Conservation (phyloP, 2,888 invertebrate species). For the Lithodes maja region DNA sequence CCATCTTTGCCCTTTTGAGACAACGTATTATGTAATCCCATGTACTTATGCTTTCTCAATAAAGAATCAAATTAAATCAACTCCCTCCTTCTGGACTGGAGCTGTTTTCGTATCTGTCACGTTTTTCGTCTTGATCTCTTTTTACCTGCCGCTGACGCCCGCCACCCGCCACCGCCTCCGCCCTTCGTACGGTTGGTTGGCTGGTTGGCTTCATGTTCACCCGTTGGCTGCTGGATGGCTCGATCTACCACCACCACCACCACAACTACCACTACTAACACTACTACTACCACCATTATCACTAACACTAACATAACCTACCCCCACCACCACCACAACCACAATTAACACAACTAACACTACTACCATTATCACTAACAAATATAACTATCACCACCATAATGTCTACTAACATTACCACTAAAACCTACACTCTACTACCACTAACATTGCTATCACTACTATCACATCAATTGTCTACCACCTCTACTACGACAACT, state of each 20-base stretch:
- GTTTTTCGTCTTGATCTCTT: conserved; percentile 69
- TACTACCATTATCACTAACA: conserved; percentile 17
- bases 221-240: conserved; percentile 68
- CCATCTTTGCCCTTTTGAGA: too few relatives aligned
- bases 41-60: too few relatives aligned
- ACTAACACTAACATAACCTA: conserved; percentile 18
- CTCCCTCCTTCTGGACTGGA: conserved; percentile 67
- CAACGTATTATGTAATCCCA: too few relatives aligned
- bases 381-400: conserved; percentile 3
- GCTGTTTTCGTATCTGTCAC: conserved; percentile 67
- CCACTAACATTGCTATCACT: conserved; percentile 8
- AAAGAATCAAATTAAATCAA: not conserved
- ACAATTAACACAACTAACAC: not conserved
- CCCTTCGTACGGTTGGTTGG: conserved; percentile 65
- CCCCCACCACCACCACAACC: conserved; percentile 19
- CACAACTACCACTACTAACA: conserved; percentile 35
- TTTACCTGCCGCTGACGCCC: conserved; percentile 67
- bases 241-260: conserved; percentile 68
- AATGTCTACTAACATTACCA: not conserved
- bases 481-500: conserved; percentile 9
- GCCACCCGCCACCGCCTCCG: conserved; percentile 59
- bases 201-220: conserved; percentile 55
- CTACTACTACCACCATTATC: conserved; percentile 40
- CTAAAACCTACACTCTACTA: conserved; percentile 1
- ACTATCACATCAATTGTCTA: not conserved